A percentile compares a stretch with the other conserved stretches of the same genome.
These are phyloP conservation scores for Chymomyza costata DNA, from an alignment of 1,140 invertebrate genomes.

Conservation along the genomic window DNA sequence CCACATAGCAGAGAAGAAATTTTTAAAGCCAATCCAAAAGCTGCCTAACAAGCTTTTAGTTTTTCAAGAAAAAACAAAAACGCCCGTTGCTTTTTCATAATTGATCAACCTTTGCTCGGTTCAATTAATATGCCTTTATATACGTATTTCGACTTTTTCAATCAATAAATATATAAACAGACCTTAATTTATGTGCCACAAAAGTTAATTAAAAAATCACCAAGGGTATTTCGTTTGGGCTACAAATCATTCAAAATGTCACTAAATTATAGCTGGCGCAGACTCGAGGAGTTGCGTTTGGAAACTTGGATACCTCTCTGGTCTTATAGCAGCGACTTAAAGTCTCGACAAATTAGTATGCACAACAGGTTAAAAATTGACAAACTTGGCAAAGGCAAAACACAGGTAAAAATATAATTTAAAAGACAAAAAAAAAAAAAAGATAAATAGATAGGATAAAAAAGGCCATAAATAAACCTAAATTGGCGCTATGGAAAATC, in stretches of 20 bases:
- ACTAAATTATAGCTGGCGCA: conserved; percentile 28
- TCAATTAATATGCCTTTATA: conserved; percentile 3
- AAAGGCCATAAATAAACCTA: conserved; percentile 47
- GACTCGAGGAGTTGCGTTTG: conserved; percentile 3
- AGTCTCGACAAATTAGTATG: conserved; percentile 48
- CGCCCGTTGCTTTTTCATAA: background rate
- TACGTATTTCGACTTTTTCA: conserved; percentile 8
- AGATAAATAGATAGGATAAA: conserved; percentile 6
- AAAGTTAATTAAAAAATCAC: conserved; percentile 49
- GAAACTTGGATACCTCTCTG: too few relatives aligned
- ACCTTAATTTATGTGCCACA: conserved; percentile 33
- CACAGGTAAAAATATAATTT: conserved; percentile 8
- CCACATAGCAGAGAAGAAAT: conserved; percentile 13
- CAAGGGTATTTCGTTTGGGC: conserved; percentile 22
- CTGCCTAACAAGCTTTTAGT: background rate
- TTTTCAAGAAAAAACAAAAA: background rate
- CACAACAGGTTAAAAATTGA: conserved; percentile 62
- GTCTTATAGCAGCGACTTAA: too few relatives aligned
- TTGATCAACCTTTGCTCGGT: background rate
- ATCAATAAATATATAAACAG: conserved; percentile 11
- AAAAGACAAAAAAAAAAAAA: conserved; percentile 14
- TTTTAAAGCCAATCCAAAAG: background rate
- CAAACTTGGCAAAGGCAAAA: conserved; percentile 37
- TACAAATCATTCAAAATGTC: conserved; percentile 50
- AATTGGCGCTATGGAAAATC: conserved; percentile 14